These are phyloP conservation scores for Drosophila niveifrons DNA, from an alignment of 2,888 invertebrate species.

Conservation along the genomic window DNA sequence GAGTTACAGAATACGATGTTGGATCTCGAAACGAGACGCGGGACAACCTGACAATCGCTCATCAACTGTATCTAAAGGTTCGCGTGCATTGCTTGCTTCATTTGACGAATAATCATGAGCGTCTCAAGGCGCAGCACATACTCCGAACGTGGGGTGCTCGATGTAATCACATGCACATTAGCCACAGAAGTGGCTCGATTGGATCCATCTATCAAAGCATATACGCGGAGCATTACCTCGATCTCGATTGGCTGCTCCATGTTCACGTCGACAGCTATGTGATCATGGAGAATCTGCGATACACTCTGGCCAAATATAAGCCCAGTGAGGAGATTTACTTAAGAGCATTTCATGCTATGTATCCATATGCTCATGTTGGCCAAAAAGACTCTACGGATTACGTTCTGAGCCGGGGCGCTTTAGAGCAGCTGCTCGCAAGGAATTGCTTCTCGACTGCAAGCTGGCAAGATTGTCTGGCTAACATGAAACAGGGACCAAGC, in stretches of 20 bases:
- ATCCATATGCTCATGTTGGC: conserved; percentile 89
- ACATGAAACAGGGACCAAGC: conserved; percentile 90
- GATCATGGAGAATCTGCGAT: conserved; percentile 96
- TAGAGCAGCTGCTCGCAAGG: conserved; percentile 90
- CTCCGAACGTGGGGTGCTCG: conserved; percentile 97
- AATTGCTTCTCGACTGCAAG: conserved; percentile 91
- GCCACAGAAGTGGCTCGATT: conserved; percentile 92
- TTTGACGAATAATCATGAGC: conserved; percentile 95
- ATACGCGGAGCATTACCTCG: conserved; percentile 91
- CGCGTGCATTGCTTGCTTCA: conserved; percentile 97
- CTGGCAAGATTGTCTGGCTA: conserved; percentile 92
- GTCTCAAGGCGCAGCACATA: conserved; percentile 94
- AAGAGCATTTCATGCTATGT: conserved; percentile 92
- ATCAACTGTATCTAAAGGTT: conserved; percentile 90
- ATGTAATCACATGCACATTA: conserved; percentile 87
- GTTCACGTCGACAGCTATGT: conserved; percentile 99
- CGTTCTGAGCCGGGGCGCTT: conserved; percentile 93
- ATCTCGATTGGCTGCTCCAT: conserved; percentile 98
- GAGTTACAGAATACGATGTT: conserved; percentile 16
- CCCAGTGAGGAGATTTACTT: conserved; percentile 92
- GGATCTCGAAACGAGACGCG: conserved; percentile 22
- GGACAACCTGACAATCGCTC: conserved; percentile 86
- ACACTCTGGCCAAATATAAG: conserved; percentile 91
- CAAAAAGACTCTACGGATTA: conserved; percentile 97
- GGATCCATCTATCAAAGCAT: conserved; percentile 95